Conservation (phyloP, 2,888 invertebrate species). For the Nebria brevicollis region DNA sequence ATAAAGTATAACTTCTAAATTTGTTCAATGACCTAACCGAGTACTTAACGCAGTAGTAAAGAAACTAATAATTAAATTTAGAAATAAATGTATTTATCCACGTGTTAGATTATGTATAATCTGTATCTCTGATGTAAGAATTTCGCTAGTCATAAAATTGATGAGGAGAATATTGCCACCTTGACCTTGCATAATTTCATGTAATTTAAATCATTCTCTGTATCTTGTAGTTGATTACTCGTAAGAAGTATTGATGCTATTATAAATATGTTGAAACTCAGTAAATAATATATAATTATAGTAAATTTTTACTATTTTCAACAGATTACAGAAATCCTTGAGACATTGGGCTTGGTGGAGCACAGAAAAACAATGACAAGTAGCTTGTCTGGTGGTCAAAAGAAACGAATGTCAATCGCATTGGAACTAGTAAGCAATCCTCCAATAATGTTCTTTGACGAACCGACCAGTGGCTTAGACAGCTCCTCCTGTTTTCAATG, state of each 20-base stretch:
- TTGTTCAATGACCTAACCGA: too few species aligned
- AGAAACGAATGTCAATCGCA: conserved; percentile 94
- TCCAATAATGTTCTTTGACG: conserved; percentile 97
- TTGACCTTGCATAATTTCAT: not conserved
- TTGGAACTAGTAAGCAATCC: conserved; percentile 95
- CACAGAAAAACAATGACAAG: conserved; percentile 90
- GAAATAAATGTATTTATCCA: too few species aligned
- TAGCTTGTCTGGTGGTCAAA: conserved; percentile 93
- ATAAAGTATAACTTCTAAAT: too few species aligned
- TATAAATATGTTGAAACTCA: too few species aligned
- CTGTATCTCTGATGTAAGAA: too few species aligned
- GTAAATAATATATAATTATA: conserved; percentile 21
- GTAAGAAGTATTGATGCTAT: too few species aligned
- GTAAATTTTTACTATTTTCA: conserved; percentile 51
- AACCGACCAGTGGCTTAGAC: conserved; percentile 95
- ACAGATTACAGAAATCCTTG: conserved; percentile 91
- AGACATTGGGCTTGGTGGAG: conserved; percentile 86
- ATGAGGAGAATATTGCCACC: not conserved
- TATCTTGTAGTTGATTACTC: too few species aligned
- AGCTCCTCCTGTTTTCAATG: conserved; percentile 96
- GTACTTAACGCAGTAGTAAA: too few species aligned
- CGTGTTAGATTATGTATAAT: too few species aligned
- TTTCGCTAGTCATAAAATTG: not conserved
- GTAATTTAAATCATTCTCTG: not conserved
- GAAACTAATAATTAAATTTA: too few species aligned